Evolutionary conservation across 2,113 vertebrate species (phyloP), one percentile per base, ranked within the genome.

Genomic region (Lamprotornis superbus): DNA sequence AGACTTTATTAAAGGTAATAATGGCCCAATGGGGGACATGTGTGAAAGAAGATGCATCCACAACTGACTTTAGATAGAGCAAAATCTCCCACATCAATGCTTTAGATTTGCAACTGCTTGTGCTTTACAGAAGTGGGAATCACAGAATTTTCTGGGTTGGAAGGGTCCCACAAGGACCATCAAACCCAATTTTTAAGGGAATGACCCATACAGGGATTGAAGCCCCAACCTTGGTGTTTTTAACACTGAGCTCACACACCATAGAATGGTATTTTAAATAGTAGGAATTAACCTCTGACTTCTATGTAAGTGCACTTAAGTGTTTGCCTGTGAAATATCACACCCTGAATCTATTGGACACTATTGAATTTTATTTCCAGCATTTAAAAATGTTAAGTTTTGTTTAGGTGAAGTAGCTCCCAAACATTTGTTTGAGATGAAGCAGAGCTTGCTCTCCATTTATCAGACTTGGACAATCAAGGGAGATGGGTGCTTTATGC

Each of bases 1-100:
- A 92, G 42, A 46, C 2, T 35, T 85, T 16, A 15, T 76, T 37
- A 33, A 85, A 11, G 6, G n/a, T 46, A 61, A 76, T 9, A 61
- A 53, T 12, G 24, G 5, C 33, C 50, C 28, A 39, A n/a, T 69
- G 12, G 14, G 27, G 73, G 55, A 46, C 0, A 1, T 10, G n/a
- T 15, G 5, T 27, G 31, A 63, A 21, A 49, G 19, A 73, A 50
- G 35, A 22, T 37, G 19, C 10, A 37, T 74, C 55, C 60, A 78
- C 30, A 49, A 4, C 6, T 47, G n/a, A 33, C 28, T 68, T 56
- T 15, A 55, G 15, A 52, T 5, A 19, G 1, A 50, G 5, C 25
- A 81, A 55, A 44, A 65, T 40, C 46, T 86, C 35, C 33, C 31
- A n/a, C 15, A 37, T 35, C 2, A 3, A 1, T 50, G 11, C 5